Evolutionary conservation across 2,888 invertebrate species (phyloP), one percentile per base, ranked within the genome.

Genomic region (Ctenicera cuprea): DNA sequence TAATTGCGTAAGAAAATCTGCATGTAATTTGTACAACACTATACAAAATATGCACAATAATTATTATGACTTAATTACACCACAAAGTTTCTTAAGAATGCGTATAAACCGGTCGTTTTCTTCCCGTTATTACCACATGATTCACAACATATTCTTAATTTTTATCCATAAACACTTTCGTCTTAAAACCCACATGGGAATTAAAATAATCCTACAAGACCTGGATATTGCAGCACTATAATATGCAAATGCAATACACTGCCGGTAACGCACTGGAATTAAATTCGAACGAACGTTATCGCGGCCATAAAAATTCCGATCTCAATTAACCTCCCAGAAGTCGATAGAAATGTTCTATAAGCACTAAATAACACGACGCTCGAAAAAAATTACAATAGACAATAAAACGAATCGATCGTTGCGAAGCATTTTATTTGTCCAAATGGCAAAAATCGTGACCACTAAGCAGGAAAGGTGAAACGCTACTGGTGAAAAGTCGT

Each of bases 401-500:
- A 33, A 57, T 57, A 57, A 57, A 52, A 30, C 14, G 7, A 30
- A 7, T n/a, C 16, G 14, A 22, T 50, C 50, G 50, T 22, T 9
- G 22, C 18, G 18, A 50, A 61, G 52, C 52, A 57, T 12, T 71
- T 71, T 64, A 41, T 61, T 64, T 43, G 69, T 38, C 14, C 37
- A 63, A 43, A 57, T 22, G 3, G 48, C 59, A 71, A 54, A 67
- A 52, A 45, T 64, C 37, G 52, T 41, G 67, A 62, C 66, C 52
- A 30, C 30, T 45, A 67, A 52, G 71, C 62, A 66, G 16, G 61
- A 72, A 72, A 72, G 62, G 20, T 54, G 54, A 66, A 54, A 54
- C 62, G 65, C 45, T 59, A 71, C 64, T 59, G 45, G 41, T 30
- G 33, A 54, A 66, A 72, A 61, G 61, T 67, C 43, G 72, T 54